These are phyloP conservation scores for Anguilla megastoma DNA, from an alignment of 2,797 vertebrate genomes.

Conservation along the genomic window DNA sequence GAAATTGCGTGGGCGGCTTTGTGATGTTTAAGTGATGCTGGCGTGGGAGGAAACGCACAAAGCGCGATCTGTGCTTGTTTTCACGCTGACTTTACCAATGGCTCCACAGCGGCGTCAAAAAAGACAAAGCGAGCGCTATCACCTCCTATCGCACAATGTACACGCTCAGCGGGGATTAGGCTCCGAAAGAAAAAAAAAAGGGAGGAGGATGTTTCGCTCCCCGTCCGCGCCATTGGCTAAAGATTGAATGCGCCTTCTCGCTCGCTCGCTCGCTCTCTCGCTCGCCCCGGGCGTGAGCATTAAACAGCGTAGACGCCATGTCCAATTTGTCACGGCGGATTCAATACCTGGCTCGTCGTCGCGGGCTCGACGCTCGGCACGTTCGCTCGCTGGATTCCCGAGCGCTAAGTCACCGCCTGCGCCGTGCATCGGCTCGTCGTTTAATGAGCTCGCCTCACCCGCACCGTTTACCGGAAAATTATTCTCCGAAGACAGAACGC, in stretches of 20 bases:
- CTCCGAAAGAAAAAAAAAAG: slow-evolving; percentile 2
- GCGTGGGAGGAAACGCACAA: background rate
- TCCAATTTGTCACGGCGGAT: slow-evolving; percentile 54
- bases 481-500: slow-evolving; percentile 29
- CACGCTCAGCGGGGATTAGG: background rate
- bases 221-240: slow-evolving; percentile 30
- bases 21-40: background rate
- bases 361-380: slow-evolving; percentile 34
- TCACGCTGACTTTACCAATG: background rate
- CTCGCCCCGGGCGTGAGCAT: slow-evolving; percentile 45
- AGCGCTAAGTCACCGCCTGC: slow-evolving; percentile 43
- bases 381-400: slow-evolving; percentile 36
- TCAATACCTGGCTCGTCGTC: slow-evolving; percentile 42
- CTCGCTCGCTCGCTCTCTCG: slow-evolving; percentile 47
- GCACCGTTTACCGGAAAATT: slow-evolving; percentile 32
- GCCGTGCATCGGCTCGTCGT: slow-evolving; percentile 17
- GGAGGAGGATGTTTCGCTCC: slow-evolving; percentile 19
- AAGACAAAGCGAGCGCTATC: background rate
- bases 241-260: slow-evolving; percentile 44
- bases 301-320: slow-evolving; percentile 54
- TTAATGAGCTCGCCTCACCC: slow-evolving; percentile 46
- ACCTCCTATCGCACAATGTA: background rate
- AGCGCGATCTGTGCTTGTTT: background rate
- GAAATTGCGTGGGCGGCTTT: background rate
- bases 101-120: background rate